Evolutionary conservation across 1,140 invertebrate species (phyloP).

Genomic region (Holotrichia oblita): DNA sequence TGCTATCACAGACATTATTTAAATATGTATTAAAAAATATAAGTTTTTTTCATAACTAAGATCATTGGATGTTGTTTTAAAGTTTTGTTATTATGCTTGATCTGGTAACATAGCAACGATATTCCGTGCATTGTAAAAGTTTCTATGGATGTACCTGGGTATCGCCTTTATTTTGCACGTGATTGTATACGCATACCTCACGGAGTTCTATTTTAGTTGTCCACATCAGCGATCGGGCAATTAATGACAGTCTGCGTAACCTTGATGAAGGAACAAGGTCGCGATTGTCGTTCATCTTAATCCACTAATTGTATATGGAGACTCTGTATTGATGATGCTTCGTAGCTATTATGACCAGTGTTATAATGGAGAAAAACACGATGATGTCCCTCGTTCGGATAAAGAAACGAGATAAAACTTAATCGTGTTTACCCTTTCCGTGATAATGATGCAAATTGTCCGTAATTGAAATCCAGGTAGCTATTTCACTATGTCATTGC

Average conservation of each 20-base stretch:
- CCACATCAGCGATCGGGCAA: conserved; percentile 12
- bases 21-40: too few species aligned
- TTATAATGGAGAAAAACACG: not conserved
- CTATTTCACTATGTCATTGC: not conserved
- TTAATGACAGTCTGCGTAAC: conserved; percentile 22
- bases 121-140: too few species aligned
- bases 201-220: conserved; percentile 20
- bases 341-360: not conserved
- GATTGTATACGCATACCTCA: not conserved
- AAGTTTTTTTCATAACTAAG: too few species aligned
- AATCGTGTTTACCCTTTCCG: conserved; percentile 18
- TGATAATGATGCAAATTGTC: conserved; percentile 6
- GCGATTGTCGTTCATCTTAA: conserved; percentile 18
- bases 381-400: not conserved
- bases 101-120: too few species aligned
- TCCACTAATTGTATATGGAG: not conserved
- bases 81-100: too few species aligned
- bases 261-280: conserved; percentile 22
- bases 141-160: too few species aligned
- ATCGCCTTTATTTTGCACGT: not conserved
- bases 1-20: too few species aligned
- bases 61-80: too few species aligned
- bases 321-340: not conserved
- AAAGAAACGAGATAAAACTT: conserved; percentile 10
- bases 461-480: conserved; percentile 21